Conservation (phyloP, 2,888 invertebrate genomes). For the Lasioglossum malachurum region DNA sequence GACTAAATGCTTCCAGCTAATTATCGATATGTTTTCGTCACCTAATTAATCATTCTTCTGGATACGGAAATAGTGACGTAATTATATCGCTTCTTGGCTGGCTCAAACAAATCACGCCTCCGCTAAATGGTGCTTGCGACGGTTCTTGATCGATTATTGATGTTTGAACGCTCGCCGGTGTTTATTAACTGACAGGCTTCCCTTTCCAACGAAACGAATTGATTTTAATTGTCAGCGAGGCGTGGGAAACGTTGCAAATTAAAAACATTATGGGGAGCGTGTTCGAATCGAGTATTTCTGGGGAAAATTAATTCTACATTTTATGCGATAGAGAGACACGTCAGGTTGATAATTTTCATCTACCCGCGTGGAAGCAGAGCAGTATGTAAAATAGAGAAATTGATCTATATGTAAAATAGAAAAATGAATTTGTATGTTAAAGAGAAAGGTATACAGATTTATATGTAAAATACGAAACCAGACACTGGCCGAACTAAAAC, state of each 20-base stretch:
- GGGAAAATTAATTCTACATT: background rate
- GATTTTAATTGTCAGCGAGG: background rate
- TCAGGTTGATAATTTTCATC: too few species aligned
- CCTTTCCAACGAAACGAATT: background rate
- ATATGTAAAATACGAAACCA: background rate
- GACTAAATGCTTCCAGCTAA: background rate
- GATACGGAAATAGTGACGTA: background rate
- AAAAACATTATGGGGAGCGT: background rate
- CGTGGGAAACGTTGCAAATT: background rate
- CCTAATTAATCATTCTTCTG: background rate
- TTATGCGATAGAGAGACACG: too few species aligned
- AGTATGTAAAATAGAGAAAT: background rate
- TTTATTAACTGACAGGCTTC: background rate
- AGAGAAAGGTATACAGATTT: background rate
- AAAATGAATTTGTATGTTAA: background rate
- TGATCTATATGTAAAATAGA: background rate
- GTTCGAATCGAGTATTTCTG: background rate
- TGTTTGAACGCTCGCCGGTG: background rate
- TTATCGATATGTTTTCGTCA: background rate
- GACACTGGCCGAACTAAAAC: background rate
- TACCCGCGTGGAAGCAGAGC: background rate
- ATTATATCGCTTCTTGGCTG: background rate
- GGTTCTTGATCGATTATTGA: constrained; percentile 18
- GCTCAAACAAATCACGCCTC: background rate
- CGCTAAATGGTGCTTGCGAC: background rate